These are phyloP conservation scores for Gymnoscelis rufifasciata DNA, from an alignment of 2,888 invertebrate species.

Conservation along the genomic window DNA sequence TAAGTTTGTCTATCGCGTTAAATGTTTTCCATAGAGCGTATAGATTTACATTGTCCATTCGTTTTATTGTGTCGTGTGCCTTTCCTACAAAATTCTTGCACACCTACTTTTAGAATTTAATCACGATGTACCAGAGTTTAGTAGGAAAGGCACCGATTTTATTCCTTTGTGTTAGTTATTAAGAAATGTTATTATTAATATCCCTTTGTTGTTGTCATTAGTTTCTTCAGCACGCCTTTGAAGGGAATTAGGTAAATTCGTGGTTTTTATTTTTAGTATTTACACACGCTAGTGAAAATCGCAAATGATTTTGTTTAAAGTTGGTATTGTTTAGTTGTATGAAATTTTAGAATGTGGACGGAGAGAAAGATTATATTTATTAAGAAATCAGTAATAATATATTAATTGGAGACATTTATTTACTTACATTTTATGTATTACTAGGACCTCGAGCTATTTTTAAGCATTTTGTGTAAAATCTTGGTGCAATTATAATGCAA, in stretches of 20 bases:
- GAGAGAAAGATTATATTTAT: slow-evolving; percentile 40
- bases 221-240: slow-evolving; percentile 8
- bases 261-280: slow-evolving; percentile 30
- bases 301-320: slow-evolving; percentile 49
- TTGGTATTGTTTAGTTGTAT: slow-evolving; percentile 51
- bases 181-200: slow-evolving; percentile 21
- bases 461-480: slow-evolving; percentile 61
- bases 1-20: slow-evolving; percentile 30
- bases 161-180: slow-evolving; percentile 46
- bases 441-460: slow-evolving; percentile 37
- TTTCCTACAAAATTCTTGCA: slow-evolving; percentile 8
- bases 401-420: slow-evolving; percentile 39
- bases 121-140: background rate
- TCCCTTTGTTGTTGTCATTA: slow-evolving; percentile 26
- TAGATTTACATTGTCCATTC: slow-evolving; percentile 14
- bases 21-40: slow-evolving; percentile 14
- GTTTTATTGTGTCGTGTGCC: slow-evolving; percentile 9
- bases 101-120: background rate
- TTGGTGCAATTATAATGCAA: slow-evolving; percentile 67
- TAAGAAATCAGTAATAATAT: slow-evolving; percentile 55
- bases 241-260: slow-evolving; percentile 19
- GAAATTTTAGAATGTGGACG: slow-evolving; percentile 27
- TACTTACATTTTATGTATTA: slow-evolving; percentile 47
- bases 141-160: slow-evolving; percentile 36
- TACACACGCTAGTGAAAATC: slow-evolving; percentile 50